These are phyloP conservation scores for Muscina levida DNA, from an alignment of 2,888 invertebrate genomes.

Conservation along the genomic window DNA sequence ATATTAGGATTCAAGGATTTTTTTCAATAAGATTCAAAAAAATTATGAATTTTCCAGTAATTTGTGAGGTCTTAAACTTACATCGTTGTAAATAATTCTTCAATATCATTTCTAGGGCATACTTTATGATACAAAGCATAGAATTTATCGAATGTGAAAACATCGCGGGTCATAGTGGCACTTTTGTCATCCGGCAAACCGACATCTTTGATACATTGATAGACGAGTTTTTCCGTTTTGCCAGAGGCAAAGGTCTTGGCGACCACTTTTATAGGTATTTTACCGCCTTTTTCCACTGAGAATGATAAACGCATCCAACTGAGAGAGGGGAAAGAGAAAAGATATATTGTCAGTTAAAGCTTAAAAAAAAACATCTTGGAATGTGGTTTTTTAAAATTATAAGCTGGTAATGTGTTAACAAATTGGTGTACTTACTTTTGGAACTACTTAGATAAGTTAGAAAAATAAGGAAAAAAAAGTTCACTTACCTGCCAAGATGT, in stretches of 20 bases:
- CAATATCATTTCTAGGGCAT: conserved; percentile 98
- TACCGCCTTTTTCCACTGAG: conserved; percentile 94
- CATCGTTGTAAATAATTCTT: conserved; percentile 97
- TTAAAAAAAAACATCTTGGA: too few species aligned
- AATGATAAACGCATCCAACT: conserved; percentile 99
- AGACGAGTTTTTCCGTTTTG: conserved; percentile 98
- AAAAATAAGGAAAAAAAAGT: too few species aligned
- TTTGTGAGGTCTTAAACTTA: too few species aligned
- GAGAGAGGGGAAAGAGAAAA: conserved; percentile 62
- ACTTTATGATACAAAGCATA: conserved; percentile 99
- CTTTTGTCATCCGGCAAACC: conserved; percentile 97
- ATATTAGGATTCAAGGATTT: too few species aligned
- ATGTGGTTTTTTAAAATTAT: too few species aligned
- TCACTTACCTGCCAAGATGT: too few species aligned
- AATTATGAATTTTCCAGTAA: too few species aligned
- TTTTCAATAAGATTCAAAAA: too few species aligned
- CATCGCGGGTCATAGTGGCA: conserved; percentile 95
- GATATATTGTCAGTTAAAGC: too few species aligned
- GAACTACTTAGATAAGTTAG: too few species aligned
- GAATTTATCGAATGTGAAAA: conserved; percentile 99
- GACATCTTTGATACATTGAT: conserved; percentile 96
- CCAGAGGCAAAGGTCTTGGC: conserved; percentile 99
- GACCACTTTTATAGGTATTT: conserved; percentile 97
- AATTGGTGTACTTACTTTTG: too few species aligned
- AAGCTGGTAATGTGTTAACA: too few species aligned